phyloP scores from a whole-genome alignment of 2,888 invertebrate species.

The Hypomecis atomaria region DNA sequence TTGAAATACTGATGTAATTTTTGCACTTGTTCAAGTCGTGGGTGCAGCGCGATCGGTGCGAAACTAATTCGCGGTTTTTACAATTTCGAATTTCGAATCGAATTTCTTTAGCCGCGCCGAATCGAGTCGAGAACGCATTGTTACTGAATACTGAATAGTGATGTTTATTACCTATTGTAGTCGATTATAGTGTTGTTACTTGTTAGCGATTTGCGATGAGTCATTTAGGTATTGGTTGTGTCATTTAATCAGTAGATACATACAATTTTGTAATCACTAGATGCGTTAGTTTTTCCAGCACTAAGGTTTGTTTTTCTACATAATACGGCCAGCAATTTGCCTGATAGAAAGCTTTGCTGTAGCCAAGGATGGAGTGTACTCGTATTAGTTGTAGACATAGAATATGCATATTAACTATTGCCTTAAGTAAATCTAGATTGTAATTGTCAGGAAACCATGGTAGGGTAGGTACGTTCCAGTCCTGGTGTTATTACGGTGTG shows the following conservation, averaged over 20 bases:
- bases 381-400: too few relatives aligned
- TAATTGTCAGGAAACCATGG: too few relatives aligned
- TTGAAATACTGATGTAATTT: constrained; percentile 67
- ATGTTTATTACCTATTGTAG: constrained; percentile 23
- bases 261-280: too few relatives aligned
- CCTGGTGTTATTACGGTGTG: too few relatives aligned
- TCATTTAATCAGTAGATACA: not conserved
- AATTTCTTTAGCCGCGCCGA: constrained; percentile 59
- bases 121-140: constrained; percentile 43
- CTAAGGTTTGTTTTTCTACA: too few relatives aligned
- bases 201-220: constrained; percentile 11
- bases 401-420: too few relatives aligned
- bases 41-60: constrained; percentile 72
- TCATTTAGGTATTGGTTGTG: not conserved
- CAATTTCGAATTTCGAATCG: constrained; percentile 67
- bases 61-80: constrained; percentile 75
- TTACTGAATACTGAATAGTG: constrained; percentile 39
- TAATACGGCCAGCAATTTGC: too few relatives aligned
- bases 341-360: too few relatives aligned
- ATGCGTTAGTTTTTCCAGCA: too few relatives aligned
- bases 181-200: not conserved
- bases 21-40: constrained; percentile 71
- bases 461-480: too few relatives aligned
- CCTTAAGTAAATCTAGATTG: too few relatives aligned
- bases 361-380: too few relatives aligned